phyloP scores from a whole-genome alignment of 2,113 vertebrate species.

The Meleagris gallopavo region DNA sequence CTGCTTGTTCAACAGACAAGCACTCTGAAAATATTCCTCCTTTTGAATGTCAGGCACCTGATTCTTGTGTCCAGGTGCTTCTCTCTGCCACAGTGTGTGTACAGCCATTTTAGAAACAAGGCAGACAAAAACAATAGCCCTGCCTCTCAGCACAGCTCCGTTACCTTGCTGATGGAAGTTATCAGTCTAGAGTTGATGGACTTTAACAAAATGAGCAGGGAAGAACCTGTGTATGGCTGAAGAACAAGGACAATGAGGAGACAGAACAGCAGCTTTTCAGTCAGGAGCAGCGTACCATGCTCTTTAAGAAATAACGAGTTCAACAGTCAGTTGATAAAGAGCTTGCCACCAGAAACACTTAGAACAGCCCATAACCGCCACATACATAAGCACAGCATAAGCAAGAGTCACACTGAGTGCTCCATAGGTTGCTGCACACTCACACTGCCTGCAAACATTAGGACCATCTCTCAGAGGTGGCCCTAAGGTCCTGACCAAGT shows the following conservation, averaged over 20 bases:
- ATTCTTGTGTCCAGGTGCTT: neutral
- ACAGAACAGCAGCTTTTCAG: slow-evolving; percentile 62
- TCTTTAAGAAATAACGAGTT: slow-evolving; percentile 68
- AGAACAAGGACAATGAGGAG: slow-evolving; percentile 63
- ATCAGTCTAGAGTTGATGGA: slow-evolving; percentile 68
- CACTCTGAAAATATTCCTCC: neutral
- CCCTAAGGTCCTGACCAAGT: accelerated
- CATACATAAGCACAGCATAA: neutral
- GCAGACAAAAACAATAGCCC: slow-evolving; percentile 7
- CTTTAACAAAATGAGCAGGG: slow-evolving; percentile 70
- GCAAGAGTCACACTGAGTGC: neutral
- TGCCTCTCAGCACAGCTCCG: slow-evolving; percentile 4
- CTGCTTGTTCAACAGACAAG: neutral
- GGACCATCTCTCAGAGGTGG: neutral
- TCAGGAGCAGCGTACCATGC: neutral
- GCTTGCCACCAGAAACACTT: slow-evolving; percentile 42
- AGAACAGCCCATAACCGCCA: neutral
- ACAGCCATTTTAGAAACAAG: slow-evolving; percentile 69
- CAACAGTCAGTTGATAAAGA: slow-evolving; percentile 44
- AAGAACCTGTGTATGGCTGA: slow-evolving; percentile 57
- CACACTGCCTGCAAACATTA: neutral
- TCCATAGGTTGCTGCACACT: neutral
- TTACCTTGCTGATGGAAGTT: slow-evolving; percentile 50
- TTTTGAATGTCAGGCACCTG: slow-evolving; percentile 63
- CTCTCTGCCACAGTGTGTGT: neutral